Conservation (phyloP, 1,140 invertebrate species). For the Zaprionus africanus region DNA sequence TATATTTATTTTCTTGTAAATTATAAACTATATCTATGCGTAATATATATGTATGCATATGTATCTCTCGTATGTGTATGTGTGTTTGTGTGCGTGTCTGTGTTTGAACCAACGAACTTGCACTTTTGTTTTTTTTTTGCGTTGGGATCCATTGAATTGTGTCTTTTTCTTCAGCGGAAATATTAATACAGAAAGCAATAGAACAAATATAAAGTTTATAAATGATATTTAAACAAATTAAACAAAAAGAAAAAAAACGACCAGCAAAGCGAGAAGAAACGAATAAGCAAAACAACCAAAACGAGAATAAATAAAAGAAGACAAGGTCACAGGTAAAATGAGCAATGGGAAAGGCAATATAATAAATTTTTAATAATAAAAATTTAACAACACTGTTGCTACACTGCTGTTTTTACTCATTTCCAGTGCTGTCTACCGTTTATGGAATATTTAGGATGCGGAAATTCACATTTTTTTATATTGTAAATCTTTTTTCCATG, state of each 20-base stretch:
- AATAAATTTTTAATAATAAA: conserved; percentile 80
- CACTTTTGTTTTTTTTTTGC: neutral
- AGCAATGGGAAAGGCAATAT: conserved; percentile 73
- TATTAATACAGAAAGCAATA: conserved; percentile 40
- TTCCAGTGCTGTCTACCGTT: neutral
- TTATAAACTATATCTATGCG: conserved; percentile 10
- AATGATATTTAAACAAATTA: conserved; percentile 39
- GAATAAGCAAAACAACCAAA: conserved; percentile 14
- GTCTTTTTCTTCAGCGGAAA: conserved; percentile 49
- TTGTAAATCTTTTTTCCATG: too few relatives aligned
- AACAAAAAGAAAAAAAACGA: conserved; percentile 36
- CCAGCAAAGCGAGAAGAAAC: conserved; percentile 9
- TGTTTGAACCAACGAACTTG: neutral
- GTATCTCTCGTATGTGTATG: conserved; percentile 17
- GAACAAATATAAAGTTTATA: conserved; percentile 35
- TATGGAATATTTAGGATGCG: too few relatives aligned
- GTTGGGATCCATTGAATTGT: conserved; percentile 20
- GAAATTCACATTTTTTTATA: too few relatives aligned
- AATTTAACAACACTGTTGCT: conserved; percentile 61
- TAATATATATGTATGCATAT: conserved; percentile 17
- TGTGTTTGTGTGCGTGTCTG: neutral
- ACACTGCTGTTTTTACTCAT: conserved; percentile 8
- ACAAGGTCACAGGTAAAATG: conserved; percentile 40
- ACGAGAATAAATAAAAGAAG: conserved; percentile 11
- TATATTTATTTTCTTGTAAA: conserved; percentile 26